Evolutionary conservation across 1,140 invertebrate genomes (phyloP).

Genomic region (Lamellibrachia luymesi): DNA sequence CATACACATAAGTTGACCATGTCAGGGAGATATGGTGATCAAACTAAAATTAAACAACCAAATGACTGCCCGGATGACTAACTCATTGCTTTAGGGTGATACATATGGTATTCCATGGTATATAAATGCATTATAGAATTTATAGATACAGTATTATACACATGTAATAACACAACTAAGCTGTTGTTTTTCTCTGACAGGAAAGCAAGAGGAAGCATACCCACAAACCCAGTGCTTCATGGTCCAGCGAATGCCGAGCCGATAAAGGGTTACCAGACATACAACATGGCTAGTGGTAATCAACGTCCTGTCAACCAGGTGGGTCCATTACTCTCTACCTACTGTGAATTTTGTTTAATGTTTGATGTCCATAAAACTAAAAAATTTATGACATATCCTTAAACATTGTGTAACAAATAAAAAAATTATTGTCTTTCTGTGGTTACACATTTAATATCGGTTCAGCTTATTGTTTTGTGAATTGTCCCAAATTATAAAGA

Average conservation of each 20-base stretch:
- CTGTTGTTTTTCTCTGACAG: not conserved
- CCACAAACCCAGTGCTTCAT: constrained; percentile 17
- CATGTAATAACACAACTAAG: not conserved
- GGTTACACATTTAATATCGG: not conserved
- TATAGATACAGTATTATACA: not conserved
- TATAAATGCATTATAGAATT: not conserved
- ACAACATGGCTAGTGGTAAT: not conserved
- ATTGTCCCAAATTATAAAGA: not conserved
- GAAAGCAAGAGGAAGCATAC: constrained; percentile 14
- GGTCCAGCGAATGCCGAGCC: not conserved
- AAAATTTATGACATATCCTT: not conserved
- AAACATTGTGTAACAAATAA: not conserved
- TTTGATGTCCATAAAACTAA: not conserved
- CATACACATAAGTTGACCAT: no score
- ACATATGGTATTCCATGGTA: not conserved
- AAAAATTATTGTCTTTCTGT: not conserved
- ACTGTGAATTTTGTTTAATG: not conserved
- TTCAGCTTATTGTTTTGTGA: not conserved
- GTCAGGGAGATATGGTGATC: no score
- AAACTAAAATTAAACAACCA: no score
- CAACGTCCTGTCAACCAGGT: not conserved
- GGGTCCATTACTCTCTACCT: not conserved
- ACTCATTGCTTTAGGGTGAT: no score
- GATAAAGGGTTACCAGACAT: constrained; percentile 13
- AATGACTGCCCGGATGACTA: no score